These are phyloP conservation scores for Acronicta aceris DNA, from an alignment of 2,888 invertebrate species.

Conservation along the genomic window DNA sequence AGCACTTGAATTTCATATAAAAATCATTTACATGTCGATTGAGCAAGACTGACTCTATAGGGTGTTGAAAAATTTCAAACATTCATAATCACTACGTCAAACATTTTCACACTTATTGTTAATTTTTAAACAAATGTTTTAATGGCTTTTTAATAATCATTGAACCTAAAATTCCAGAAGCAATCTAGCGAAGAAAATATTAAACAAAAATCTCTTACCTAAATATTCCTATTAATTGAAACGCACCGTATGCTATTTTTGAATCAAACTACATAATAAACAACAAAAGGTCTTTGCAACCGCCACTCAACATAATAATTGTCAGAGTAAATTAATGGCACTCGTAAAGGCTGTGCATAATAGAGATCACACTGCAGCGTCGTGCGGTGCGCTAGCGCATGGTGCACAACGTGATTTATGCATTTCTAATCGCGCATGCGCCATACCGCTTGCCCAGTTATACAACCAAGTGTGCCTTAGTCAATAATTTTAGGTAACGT, in stretches of 20 bases:
- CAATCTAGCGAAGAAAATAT: background rate
- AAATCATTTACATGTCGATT: conserved; percentile 36
- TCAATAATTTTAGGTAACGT: conserved; percentile 53
- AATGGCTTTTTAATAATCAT: background rate
- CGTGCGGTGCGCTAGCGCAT: conserved; percentile 67
- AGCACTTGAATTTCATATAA: conserved; percentile 27
- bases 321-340: conserved; percentile 42
- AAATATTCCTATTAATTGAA: conserved; percentile 33
- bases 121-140: background rate
- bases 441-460: conserved; percentile 56
- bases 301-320: conserved; percentile 32
- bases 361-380: conserved; percentile 61
- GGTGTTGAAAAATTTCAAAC: conserved; percentile 1
- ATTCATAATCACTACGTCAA: background rate
- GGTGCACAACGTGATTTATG: conserved; percentile 75
- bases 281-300: conserved; percentile 20
- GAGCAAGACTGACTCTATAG: conserved; percentile 12
- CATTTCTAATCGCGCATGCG: conserved; percentile 74
- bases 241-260: conserved; percentile 19
- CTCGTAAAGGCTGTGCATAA: conserved; percentile 55
- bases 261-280: conserved; percentile 2
- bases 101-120: background rate
- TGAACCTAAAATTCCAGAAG: conserved; percentile 2
- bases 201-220: conserved; percentile 11
- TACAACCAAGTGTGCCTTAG: conserved; percentile 61